Evolutionary conservation across 2,113 vertebrate species (phyloP), one percentile per base, ranked within the genome.

Genomic region (Epinephelus cyanopodus): DNA sequence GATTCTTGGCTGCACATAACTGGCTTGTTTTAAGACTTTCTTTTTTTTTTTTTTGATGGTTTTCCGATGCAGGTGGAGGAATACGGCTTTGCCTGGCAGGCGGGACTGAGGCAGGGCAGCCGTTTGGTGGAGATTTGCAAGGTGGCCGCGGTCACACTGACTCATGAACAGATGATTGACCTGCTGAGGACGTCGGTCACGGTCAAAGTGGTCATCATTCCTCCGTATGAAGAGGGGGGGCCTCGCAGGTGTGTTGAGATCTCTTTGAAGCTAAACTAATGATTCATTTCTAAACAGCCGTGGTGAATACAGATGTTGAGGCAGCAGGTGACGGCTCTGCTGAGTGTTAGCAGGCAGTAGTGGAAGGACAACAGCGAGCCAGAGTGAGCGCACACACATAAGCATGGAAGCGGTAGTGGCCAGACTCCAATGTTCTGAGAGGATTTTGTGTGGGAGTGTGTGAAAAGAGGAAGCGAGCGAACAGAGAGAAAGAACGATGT

Each of bases 31-130:
- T 33, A 64, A 47, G 21, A 60, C 48, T 42, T 50, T 21, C 48
- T 42, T 50, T 21, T 62, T 57, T 53, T n/a, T 42, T 50, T 21
- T 62, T 57, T 53, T n/a, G 54, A 37, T 42, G 5, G 1, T 8
- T 37, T 71, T 52, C 8, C 64, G 7, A 2, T 72, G 23, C 80
- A 95, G 94, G 98, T 99, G 84, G 98, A 99, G 89, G 97, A 98
- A 54, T 99, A 99, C 0, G 98, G 98, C 15, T 99, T 99, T 2
- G 98, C 98, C 83, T 99, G 98, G 98, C 97, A 99, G 86, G 97
- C 98, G 0, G 98, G 98, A 0, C 93, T 99, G 67, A 95, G 98
- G 18, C 97, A 98, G 72, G 98, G 98, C 64, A 99, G 98, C 82
- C 96, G 97, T 0, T 85, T 99, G 63, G 97, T 99, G 50, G 98